Evolutionary conservation across 2,888 invertebrate genomes (phyloP), one percentile per base, ranked within the genome.

Genomic region (Tachina grossa): DNA sequence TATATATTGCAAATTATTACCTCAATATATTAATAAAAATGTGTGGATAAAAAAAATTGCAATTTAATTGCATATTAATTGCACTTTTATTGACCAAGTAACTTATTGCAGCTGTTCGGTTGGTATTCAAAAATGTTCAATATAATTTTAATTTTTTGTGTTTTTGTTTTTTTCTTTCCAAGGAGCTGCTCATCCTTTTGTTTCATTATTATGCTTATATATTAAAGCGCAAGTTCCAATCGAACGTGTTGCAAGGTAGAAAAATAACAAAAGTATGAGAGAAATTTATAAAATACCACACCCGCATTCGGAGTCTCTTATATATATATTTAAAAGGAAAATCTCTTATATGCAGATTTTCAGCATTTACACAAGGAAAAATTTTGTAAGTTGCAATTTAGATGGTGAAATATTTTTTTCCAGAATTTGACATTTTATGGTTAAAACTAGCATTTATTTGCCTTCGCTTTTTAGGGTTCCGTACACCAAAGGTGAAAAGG

Each of bases 41-140:
- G 13, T 51, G 22, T 43, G 43, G 19, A 8, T 31, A 51, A 66
- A 51, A n/a, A 22, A 59, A 51, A 81, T 59, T 45, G 14, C 63
- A 57, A 45, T 51, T 68, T 74, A 74, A 81, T 81, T 81, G 74
- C 74, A 65, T 59, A 74, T 74, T 81, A 81, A 81, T 81, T 81
- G 80, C 74, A 81, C 59, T 66, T 81, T 81, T 81, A 81, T 81
- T 81, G 66, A 51, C 74, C 74, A 74, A 72, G 59, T 49, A 74
- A 74, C 74, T 66, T 51, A 68, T 74, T 41, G 80, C 47, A 41
- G 57, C 66, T 68, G 68, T 69, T 43, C n/a, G 43, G 19, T 61
- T 69, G 13, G 16, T 74, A 59, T 49, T 59, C 47, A 43, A 74
- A 43, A 49, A 47, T 39, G 11, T 9, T n/a, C 13, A 31, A 16